phyloP scores from a whole-genome alignment of 2,113 vertebrate genomes.

The Ageneiosus marmoratus region DNA sequence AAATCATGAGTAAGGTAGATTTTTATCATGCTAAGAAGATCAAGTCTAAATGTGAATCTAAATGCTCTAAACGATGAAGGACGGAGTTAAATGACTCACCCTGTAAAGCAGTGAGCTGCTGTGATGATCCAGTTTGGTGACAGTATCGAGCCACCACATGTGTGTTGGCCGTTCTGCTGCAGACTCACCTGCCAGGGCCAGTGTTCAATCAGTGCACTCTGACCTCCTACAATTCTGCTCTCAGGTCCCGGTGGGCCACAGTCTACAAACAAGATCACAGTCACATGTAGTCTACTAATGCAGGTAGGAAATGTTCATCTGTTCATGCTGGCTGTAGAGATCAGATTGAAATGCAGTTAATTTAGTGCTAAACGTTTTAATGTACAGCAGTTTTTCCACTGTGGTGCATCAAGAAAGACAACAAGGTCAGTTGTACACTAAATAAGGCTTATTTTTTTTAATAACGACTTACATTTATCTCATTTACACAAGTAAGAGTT shows the following conservation, averaged over 20 bases:
- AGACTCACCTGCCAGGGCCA: constrained; percentile 95
- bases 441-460: no score
- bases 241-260: constrained; percentile 70
- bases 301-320: not conserved
- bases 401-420: no score
- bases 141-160: constrained; percentile 87
- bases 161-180: constrained; percentile 76
- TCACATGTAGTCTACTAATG: not conserved
- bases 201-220: constrained; percentile 69
- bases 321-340: not conserved
- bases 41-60: not conserved
- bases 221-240: constrained; percentile 81
- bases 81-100: constrained; percentile 55
- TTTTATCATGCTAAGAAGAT: not conserved
- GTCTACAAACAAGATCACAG: constrained; percentile 57
- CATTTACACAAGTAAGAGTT: no score
- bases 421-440: no score
- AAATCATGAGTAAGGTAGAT: not conserved
- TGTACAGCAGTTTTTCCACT: no score
- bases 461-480: no score
- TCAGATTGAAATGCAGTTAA: not conserved
- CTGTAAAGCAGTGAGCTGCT: constrained; percentile 82
- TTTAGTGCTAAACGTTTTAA: no score
- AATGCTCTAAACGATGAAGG: not conserved
- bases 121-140: constrained; percentile 76